These are phyloP conservation scores for Saimiri boliviensis DNA, from an alignment of 2,113 vertebrate species.

Conservation along the genomic window DNA sequence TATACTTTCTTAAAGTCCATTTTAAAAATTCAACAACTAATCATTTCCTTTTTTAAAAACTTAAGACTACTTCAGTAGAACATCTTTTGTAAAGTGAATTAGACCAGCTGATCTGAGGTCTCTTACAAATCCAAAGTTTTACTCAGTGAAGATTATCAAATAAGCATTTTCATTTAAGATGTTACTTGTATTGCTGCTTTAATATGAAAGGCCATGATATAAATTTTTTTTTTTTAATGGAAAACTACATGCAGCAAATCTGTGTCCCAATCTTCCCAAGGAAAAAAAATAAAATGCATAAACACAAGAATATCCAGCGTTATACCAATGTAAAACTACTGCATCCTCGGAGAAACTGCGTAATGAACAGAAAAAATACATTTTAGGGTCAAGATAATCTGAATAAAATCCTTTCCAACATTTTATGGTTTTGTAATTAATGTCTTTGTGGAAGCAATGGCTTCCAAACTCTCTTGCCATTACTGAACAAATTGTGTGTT, in stretches of 20 bases:
- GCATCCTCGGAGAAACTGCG: not conserved
- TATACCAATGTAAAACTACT: not conserved
- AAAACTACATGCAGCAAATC: not conserved
- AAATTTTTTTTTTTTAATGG: not conserved
- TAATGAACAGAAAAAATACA: not conserved
- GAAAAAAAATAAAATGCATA: not conserved
- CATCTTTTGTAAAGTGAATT: not conserved
- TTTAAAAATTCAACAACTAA: not conserved
- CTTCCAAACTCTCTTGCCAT: not conserved
- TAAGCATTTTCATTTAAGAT: not conserved
- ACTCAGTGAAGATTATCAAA: not conserved
- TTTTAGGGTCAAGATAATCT: not conserved
- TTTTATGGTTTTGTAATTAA: conserved; percentile 12
- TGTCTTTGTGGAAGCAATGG: not conserved
- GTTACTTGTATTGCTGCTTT: not conserved
- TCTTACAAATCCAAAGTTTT: not conserved
- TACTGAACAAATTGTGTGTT: not conserved
- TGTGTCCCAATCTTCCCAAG: not conserved
- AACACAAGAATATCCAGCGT: not conserved
- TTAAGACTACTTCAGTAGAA: not conserved
- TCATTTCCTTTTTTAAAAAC: not conserved
- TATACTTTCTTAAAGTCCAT: conserved; percentile 6
- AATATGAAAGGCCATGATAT: not conserved
- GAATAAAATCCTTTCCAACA: not conserved
- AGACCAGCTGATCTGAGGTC: not conserved